Conservation (phyloP, 2,113 vertebrate species). For the Austrofundulus limnaeus region DNA sequence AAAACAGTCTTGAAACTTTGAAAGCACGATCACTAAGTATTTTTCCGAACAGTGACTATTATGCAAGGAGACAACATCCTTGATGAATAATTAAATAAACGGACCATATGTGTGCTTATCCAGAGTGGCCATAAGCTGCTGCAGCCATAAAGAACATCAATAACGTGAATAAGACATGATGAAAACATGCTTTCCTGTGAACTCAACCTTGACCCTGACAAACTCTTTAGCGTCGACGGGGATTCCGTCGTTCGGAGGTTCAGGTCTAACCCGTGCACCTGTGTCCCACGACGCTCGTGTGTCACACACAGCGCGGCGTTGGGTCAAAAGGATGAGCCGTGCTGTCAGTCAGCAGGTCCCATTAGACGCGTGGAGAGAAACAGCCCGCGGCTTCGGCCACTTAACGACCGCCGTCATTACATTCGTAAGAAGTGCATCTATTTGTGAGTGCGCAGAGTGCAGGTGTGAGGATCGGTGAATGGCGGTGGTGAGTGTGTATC, state of each 20-base stretch:
- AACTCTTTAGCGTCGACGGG: constrained; percentile 5
- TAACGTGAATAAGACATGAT: constrained; percentile 55
- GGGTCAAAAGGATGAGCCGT: constrained; percentile 40
- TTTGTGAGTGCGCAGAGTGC: constrained; percentile 19
- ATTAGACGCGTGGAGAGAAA: constrained; percentile 53
- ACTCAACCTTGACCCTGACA: constrained; percentile 57
- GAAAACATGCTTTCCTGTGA: constrained; percentile 52
- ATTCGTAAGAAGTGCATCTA: constrained; percentile 32
- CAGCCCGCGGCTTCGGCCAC: constrained; percentile 55
- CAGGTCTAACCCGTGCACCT: background rate
- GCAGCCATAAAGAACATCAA: constrained; percentile 49
- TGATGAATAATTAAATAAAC: constrained; percentile 67
- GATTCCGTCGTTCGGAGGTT: constrained; percentile 24
- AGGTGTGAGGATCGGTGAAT: constrained; percentile 15
- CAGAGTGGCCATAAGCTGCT: constrained; percentile 32
- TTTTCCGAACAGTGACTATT: constrained; percentile 50
- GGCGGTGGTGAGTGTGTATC: constrained; percentile 15
- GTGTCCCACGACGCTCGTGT: constrained; percentile 19
- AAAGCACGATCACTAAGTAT: constrained; percentile 22
- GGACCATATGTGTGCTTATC: constrained; percentile 32
- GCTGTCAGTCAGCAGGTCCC: constrained; percentile 65
- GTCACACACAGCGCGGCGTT: constrained; percentile 9
- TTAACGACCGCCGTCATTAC: constrained; percentile 46
- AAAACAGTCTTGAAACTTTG: background rate
- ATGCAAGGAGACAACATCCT: constrained; percentile 48